Base-by-base conservation (phyloP, 2,888 invertebrate genomes). In the Oxycera nigricornis region DNA sequence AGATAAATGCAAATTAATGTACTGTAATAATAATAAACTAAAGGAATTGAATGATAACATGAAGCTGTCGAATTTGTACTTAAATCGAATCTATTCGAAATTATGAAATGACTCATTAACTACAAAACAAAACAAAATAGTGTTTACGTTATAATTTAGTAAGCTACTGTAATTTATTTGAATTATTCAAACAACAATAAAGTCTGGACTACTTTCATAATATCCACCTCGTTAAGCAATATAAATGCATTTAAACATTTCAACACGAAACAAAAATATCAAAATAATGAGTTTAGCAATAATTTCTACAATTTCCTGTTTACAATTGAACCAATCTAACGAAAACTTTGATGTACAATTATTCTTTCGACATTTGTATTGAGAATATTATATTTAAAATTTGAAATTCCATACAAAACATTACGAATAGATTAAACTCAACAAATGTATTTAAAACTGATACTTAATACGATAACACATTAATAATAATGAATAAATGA, bases 21-120 rank as follows among this genome's bases (percentile, higher is more conserved):
- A 46, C 46, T 46, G 46, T 46, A 65, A 65, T n/a, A 46, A 17
- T 28, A 11, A 46, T 50, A 14, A 46, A 26, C 6, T 68, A n/a
- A 68, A 41, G 67, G 67, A 68, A 68, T 68, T 68, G 67, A 68
- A 46, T 11, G 24, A n/a, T 30, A 20, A 46, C 28, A 28, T 46
- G 28, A 46, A 28, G 41, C 17, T 61, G 31, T 68, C 67, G 50
- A 68, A 68, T 68, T 68, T 67, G 67, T 67, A 67, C 46, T 67
- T 68, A 68, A 46, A 68, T 24, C 65, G 41, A 65, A n/a, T n/a
- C 3, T 30, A 11, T 7, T 61, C 61, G 61, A 61, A 17, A 9
- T 9, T 61, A 61, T 17, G 31, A 31, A 26, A 4, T 4, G 9
- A 26, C n/a, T 57, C 14, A 46, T n/a, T 46, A 3, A 46, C 17